Evolutionary conservation across 2,888 invertebrate species (phyloP).

Genomic region (Schrankia costaestrigalis): DNA sequence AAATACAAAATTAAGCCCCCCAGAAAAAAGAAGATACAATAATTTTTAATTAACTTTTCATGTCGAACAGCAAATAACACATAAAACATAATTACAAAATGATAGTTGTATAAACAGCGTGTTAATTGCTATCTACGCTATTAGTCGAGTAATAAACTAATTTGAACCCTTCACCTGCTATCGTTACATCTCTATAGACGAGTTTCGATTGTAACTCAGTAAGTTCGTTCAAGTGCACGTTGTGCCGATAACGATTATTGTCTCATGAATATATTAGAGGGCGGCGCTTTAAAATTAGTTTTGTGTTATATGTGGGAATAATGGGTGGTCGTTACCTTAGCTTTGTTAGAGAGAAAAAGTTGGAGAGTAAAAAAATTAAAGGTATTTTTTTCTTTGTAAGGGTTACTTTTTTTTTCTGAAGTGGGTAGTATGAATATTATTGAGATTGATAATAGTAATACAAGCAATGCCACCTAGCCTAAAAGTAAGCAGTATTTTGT

Average conservation of each 20-base stretch:
- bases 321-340: background rate
- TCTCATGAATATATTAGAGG: conserved; percentile 39
- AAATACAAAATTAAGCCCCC: no score
- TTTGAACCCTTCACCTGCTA: conserved; percentile 7
- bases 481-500: no score
- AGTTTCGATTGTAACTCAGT: conserved; percentile 24
- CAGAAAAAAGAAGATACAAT: no score
- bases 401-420: no score
- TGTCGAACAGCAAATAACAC: no score
- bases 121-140: conserved; percentile 23
- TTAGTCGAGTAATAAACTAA: conserved; percentile 22
- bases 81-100: background rate
- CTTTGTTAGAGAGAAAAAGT: background rate
- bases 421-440: no score
- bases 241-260: conserved; percentile 37
- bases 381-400: no score
- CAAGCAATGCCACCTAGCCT: no score
- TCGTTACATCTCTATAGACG: conserved; percentile 16
- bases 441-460: no score
- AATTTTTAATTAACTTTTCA: no score
- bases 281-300: conserved; percentile 22
- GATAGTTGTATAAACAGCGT: conserved; percentile 14
- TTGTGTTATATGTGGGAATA: background rate
- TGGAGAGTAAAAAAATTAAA: no score
- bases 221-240: conserved; percentile 26